Evolutionary conservation across 2,797 vertebrate species (phyloP).

Genomic region (Kryptolebias ocellatus): DNA sequence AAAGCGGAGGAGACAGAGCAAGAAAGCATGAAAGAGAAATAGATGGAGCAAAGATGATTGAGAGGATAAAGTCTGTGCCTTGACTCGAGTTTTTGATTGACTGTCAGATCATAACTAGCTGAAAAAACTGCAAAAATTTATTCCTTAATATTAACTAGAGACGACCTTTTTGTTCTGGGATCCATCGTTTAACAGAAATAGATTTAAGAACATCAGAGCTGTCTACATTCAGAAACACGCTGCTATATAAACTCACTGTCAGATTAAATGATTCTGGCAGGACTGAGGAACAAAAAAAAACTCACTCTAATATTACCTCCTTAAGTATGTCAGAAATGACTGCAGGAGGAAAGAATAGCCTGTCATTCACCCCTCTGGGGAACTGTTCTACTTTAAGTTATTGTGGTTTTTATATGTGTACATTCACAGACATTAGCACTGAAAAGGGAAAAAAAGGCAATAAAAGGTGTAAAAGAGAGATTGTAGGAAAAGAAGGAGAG

Average conservation of each 20-base stretch:
- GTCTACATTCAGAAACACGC: conserved; percentile 29
- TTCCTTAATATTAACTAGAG: conserved; percentile 13
- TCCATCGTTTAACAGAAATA: conserved; percentile 36
- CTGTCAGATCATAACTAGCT: conserved; percentile 26
- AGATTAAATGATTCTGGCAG: conserved; percentile 71
- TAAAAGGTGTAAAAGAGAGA: background rate
- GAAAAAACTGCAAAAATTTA: conserved; percentile 22
- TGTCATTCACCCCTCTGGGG: conserved; percentile 69
- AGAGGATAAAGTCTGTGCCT: conserved; percentile 28
- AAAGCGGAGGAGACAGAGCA: conserved; percentile 12
- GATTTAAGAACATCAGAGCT: conserved; percentile 45
- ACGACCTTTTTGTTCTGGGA: conserved; percentile 21
- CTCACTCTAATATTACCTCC: conserved; percentile 62
- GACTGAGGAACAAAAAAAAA: conserved; percentile 45
- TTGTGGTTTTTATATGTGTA: conserved; percentile 55
- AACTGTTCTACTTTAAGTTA: conserved; percentile 74
- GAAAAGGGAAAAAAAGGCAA: background rate
- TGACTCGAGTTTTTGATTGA: conserved; percentile 6
- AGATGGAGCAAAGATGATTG: conserved; percentile 31
- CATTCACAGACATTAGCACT: conserved; percentile 28
- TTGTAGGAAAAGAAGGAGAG: background rate
- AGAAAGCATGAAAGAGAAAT: conserved; percentile 24
- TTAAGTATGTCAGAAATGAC: conserved; percentile 73
- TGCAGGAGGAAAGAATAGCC: conserved; percentile 73
- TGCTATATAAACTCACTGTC: conserved; percentile 50